Percentiles rank a stretch among this genome's conserved stretches.
Evolutionary conservation across 64 coral and sea anemone species (phyloP).

Genomic region (Montipora foliosa): DNA sequence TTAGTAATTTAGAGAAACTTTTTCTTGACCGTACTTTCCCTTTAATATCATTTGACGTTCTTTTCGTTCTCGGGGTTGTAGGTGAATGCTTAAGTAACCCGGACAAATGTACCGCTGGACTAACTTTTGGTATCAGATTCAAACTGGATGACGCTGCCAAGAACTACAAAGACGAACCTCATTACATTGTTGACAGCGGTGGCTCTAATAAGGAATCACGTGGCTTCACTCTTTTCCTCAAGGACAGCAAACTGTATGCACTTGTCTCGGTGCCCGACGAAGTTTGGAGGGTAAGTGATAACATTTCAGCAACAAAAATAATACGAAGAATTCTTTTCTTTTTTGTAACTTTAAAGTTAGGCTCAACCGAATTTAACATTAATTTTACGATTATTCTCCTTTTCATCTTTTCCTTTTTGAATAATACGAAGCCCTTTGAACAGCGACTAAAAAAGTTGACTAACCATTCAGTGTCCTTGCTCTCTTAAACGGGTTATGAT

Average conservation of each 20-base stretch:
- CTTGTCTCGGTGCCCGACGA: slow-evolving; percentile 78
- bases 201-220: slow-evolving; percentile 78
- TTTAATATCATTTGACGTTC: not conserved
- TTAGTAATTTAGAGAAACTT: too few relatives aligned
- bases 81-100: slow-evolving; percentile 93
- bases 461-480: too few relatives aligned
- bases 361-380: too few relatives aligned
- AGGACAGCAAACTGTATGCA: slow-evolving; percentile 82
- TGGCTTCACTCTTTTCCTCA: slow-evolving; percentile 86
- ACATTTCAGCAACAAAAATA: not conserved
- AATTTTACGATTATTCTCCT: too few relatives aligned
- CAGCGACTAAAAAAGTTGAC: too few relatives aligned
- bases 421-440: too few relatives aligned
- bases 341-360: too few relatives aligned
- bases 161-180: slow-evolving; percentile 76
- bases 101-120: slow-evolving; percentile 77
- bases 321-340: too few relatives aligned
- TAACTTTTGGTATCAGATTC: slow-evolving; percentile 87
- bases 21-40: too few relatives aligned
- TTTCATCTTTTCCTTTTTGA: too few relatives aligned
- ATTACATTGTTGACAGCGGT: slow-evolving; percentile 93
- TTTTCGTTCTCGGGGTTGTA: not conserved
- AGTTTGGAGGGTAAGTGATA: slow-evolving; percentile 79
- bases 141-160: slow-evolving; percentile 89
- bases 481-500: too few relatives aligned